Evolutionary conservation across 1,140 invertebrate species (phyloP), one percentile per base, ranked within the genome.

Genomic region (Scaptomyza graminum): DNA sequence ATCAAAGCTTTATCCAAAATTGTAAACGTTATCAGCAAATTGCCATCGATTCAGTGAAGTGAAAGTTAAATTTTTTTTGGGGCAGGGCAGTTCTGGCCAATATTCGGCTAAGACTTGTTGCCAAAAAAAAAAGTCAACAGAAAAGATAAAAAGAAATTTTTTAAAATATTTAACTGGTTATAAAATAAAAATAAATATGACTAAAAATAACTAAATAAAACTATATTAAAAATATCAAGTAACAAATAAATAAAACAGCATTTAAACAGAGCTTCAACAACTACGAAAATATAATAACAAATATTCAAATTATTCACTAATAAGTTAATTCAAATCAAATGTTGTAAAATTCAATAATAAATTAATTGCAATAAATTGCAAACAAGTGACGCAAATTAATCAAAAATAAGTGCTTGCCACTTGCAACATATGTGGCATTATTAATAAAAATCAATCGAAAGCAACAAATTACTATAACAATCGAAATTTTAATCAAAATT

Each of bases 41-140:
- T 51, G 41, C 34, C 34, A 34, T 3, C 18, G 12, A 5, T 4
- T 5, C 25, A 46, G 22, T 59, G 64, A 22, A 52, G 56, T 43
- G 65, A 41, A 46, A 63, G 22, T 41, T n/a, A 12, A 2, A 12
- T 12, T 28, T 44, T 44, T 12, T n/a, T 65, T 44, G 41, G 56
- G 56, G n/a, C 39, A 16, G 22, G 47, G 43, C 44, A 46, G 44
- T 15, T 46, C 47, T 11, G 22, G 51, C 8, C 22, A 44, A 39
- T 37, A 31, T 37, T 43, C 50, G 77, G 12, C n/a, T 44, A 50
- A 47, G 57, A 84, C 66, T 83, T 71, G 80, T 63, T 79, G 71
- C 65, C 59, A 76, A 37, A 39, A 15, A 1, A 22, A 22, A 22
- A 22, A 3, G 4, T 22, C 18, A 22, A 46, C 15, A 15, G 13